Evolutionary conservation across 2,113 vertebrate species (phyloP).

Genomic region (Plectropomus leopardus): DNA sequence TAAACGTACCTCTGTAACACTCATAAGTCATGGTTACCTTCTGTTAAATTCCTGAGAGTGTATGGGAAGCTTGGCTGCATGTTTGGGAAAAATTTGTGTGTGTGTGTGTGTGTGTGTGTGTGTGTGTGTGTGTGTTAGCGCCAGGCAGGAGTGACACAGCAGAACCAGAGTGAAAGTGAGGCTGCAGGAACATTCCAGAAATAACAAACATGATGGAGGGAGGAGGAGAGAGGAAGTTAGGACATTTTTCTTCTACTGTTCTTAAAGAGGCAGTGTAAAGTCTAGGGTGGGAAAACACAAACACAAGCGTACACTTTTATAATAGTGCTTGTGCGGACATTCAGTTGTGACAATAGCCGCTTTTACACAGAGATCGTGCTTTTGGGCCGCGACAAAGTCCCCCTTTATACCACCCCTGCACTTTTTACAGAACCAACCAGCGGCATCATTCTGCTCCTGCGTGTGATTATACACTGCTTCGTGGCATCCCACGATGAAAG

Average conservation of each 20-base stretch:
- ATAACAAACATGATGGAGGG: constrained; percentile 66
- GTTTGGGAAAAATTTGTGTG: neutral
- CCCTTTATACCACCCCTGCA: too few relatives aligned
- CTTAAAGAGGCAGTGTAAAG: constrained; percentile 61
- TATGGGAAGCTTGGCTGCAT: neutral
- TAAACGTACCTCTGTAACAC: neutral
- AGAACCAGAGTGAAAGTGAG: constrained; percentile 40
- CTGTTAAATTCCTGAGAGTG: neutral
- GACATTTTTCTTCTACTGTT: constrained; percentile 44
- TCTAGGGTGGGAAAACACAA: neutral
- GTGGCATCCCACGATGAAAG: too few relatives aligned
- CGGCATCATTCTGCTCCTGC: too few relatives aligned
- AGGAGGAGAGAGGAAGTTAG: constrained; percentile 64
- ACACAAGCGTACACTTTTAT: neutral
- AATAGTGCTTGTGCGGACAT: neutral
- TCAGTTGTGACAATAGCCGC: neutral
- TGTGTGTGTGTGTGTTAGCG: constrained; percentile 8
- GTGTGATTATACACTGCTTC: too few relatives aligned
- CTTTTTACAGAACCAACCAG: too few relatives aligned
- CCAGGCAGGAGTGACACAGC: constrained; percentile 69
- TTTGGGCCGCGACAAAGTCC: too few relatives aligned
- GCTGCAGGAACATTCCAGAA: constrained; percentile 80
- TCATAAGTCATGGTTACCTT: neutral
- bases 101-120: constrained; percentile 1
- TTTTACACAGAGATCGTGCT: too few relatives aligned